Percentiles rank a stretch among this genome's conserved stretches.
Evolutionary conservation across 2,888 invertebrate genomes (phyloP).

Genomic region (Morinoia aosen): DNA sequence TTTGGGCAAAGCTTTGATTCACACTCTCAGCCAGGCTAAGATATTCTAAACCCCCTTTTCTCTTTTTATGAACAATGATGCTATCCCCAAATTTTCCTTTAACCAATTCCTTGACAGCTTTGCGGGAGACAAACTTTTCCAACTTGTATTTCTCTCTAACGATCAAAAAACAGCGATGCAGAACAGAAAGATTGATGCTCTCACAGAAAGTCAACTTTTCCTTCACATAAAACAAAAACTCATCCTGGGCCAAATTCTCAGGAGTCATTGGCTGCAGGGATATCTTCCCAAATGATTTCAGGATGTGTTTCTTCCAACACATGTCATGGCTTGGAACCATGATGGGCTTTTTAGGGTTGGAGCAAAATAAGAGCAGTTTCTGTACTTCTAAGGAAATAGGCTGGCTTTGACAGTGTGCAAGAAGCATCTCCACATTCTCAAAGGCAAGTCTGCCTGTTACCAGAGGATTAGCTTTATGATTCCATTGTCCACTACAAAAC

Average conservation of each 20-base stretch:
- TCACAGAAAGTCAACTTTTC: background rate
- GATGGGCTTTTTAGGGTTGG: background rate
- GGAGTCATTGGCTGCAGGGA: background rate
- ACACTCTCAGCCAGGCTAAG: background rate
- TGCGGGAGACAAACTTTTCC: background rate
- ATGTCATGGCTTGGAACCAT: background rate
- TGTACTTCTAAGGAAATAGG: background rate
- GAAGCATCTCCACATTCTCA: background rate
- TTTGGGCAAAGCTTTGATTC: background rate
- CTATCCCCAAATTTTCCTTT: background rate
- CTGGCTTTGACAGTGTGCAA: background rate
- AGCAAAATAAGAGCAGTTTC: background rate
- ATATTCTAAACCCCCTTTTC: background rate
- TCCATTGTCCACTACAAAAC: background rate
- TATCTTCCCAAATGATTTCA: background rate
- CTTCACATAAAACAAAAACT: slow-evolving; percentile 31
- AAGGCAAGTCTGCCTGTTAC: background rate
- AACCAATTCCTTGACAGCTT: background rate
- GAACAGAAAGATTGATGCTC: background rate
- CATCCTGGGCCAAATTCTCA: slow-evolving; percentile 15
- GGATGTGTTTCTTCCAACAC: slow-evolving; percentile 23
- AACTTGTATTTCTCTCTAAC: background rate
- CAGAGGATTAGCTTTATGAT: background rate
- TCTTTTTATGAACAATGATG: background rate
- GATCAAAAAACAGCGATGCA: background rate